These are phyloP conservation scores for Plutomurus gul DNA, from an alignment of 1,140 invertebrate genomes.

Conservation along the genomic window DNA sequence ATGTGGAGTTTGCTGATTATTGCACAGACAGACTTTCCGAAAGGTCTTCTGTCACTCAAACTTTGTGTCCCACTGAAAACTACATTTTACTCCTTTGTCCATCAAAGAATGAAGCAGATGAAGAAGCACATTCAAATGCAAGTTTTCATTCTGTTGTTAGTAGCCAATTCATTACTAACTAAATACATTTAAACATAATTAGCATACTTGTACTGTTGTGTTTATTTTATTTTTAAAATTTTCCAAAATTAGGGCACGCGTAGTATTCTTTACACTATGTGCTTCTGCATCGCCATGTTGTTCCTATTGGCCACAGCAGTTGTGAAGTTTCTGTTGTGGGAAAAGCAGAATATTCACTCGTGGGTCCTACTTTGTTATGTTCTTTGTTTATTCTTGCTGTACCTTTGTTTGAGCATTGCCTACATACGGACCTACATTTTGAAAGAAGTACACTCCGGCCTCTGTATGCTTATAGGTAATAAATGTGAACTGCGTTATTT, in stretches of 20 bases:
- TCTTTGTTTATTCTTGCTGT: slow-evolving; percentile 18
- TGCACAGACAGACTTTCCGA: neutral
- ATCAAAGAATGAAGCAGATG: neutral
- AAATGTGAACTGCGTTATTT: no score
- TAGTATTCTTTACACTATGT: neutral
- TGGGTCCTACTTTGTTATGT: slow-evolving; percentile 40
- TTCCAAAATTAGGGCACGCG: neutral
- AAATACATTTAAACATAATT: neutral
- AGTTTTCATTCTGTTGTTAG: neutral
- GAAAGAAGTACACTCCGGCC: neutral
- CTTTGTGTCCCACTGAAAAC: neutral
- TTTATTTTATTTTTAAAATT: neutral
- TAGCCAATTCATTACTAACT: neutral
- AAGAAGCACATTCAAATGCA: neutral
- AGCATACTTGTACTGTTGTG: neutral
- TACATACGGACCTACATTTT: neutral
- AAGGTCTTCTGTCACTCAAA: neutral
- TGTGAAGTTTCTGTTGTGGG: slow-evolving; percentile 37
- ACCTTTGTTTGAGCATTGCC: slow-evolving; percentile 1
- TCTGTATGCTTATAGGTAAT: slow-evolving; percentile 14
- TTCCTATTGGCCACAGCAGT: slow-evolving; percentile 16
- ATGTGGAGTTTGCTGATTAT: neutral
- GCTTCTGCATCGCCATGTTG: slow-evolving; percentile 32
- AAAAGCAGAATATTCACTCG: slow-evolving; percentile 42
- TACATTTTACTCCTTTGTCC: neutral